Evolutionary conservation across 1,140 invertebrate genomes (phyloP).

Genomic region (Cyclina sinensis): DNA sequence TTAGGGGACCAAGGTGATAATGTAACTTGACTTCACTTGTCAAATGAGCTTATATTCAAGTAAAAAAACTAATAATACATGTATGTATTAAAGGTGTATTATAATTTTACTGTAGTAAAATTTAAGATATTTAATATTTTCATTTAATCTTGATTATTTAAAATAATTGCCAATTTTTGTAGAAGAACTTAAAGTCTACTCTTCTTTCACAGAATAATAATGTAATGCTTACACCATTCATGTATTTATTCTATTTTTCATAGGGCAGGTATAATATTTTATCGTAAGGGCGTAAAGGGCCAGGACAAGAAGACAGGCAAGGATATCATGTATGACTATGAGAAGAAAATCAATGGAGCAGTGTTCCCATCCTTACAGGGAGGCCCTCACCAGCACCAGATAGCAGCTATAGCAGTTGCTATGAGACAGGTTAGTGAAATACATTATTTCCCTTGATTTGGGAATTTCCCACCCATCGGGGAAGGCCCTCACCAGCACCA

Average conservation of each 20-base stretch:
- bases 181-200: no score
- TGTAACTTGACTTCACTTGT: no score
- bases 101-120: no score
- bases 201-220: no score
- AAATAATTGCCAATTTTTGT: no score
- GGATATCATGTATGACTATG: conserved; percentile 82
- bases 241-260: neutral
- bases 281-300: conserved; percentile 81
- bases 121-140: no score
- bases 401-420: conserved; percentile 94
- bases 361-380: conserved; percentile 97
- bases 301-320: conserved; percentile 83
- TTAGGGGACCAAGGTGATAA: conserved; percentile 94
- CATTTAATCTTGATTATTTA: no score
- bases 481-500: conserved; percentile 98
- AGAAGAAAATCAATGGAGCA: conserved; percentile 87
- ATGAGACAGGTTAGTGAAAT: conserved; percentile 92
- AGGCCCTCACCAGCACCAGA: conserved; percentile 97
- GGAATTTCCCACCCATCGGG: conserved; percentile 96
- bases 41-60: no score
- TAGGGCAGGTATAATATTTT: conserved; percentile 86
- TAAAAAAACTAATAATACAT: no score
- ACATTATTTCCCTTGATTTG: neutral
- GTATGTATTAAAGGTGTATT: no score
- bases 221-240: no score